Evolutionary conservation across 1,140 invertebrate genomes (phyloP), one percentile per base, ranked within the genome.

Genomic region (Drosophila tani): DNA sequence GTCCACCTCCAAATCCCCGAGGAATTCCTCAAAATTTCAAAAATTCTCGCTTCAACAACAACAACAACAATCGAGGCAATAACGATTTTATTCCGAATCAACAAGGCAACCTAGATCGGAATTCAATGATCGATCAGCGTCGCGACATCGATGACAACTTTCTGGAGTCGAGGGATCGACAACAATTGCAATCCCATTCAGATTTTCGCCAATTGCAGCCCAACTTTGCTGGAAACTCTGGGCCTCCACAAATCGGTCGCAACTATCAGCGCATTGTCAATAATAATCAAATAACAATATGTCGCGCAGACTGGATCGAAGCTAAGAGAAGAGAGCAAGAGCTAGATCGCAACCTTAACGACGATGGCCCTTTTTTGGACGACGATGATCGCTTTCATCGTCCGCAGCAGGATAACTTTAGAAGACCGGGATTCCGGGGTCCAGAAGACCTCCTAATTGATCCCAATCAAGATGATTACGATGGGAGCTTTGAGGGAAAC

Each of bases 241-340:
- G 24, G 12, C 19, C 32, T 5, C 35, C 21, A 0, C 53, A 51
- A 73, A 43, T 47, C 7, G 14, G 55, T 14, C 45, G 15, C 29
- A 74, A 60, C 14, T 74, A 74, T 17, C 70, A 74, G 11, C 70
- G 70, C 8, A 60, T 74, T 51, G 55, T 74, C 14, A 58, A 74
- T n/a, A 17, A 74, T 11, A 51, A 74, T 43, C 67, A 73, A 74
- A 73, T 74, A 43, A 74, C 68, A 0, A 35, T 74, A 0, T 50
- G 55, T 29, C 70, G 70, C 29, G 35, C 69, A 5, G 70, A 74
- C 11, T 73, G 40, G 68, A 29, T 60, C 14, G 46, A 74, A 14
- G 6, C 11, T 9, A n/a, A 41, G 12, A 29, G 17, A 49, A n/a
- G 9, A 7, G 17, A 47, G 11, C 6, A 56, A 9, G 35, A 19